These are phyloP conservation scores for Phymorhynchus buccinoides DNA, from an alignment of 1,140 invertebrate genomes.

Conservation along the genomic window DNA sequence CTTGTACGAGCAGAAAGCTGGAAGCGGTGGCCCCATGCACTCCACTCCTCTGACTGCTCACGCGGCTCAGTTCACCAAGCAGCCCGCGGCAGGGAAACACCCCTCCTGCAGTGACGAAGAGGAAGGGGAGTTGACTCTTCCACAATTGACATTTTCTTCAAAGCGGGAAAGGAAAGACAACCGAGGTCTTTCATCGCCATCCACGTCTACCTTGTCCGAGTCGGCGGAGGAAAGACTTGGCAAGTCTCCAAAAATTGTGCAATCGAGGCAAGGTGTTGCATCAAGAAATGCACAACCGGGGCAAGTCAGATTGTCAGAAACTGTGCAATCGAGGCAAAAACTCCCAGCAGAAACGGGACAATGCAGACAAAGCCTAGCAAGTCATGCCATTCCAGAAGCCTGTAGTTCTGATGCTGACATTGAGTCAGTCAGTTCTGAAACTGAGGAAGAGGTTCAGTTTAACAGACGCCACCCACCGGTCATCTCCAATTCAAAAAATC, in stretches of 20 bases:
- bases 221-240: neutral
- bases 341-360: too few species aligned
- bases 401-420: conserved; percentile 5
- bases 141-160: neutral
- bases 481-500: neutral
- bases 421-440: neutral
- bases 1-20: too few species aligned
- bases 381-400: neutral
- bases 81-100: neutral
- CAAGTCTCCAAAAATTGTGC: neutral
- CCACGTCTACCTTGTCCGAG: neutral
- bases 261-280: neutral
- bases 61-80: neutral
- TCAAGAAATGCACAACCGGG: neutral
- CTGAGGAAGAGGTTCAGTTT: neutral
- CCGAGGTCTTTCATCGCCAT: neutral
- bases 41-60: neutral
- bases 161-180: neutral
- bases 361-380: neutral
- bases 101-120: neutral
- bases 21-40: neutral
- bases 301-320: neutral
- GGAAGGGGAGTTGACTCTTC: neutral
- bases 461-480: neutral
- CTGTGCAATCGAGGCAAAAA: neutral